A percentile compares a stretch with the other conserved stretches of the same genome.
These are phyloP conservation scores for Brenthis hecate DNA, from an alignment of 2,888 invertebrate species.

Conservation along the genomic window DNA sequence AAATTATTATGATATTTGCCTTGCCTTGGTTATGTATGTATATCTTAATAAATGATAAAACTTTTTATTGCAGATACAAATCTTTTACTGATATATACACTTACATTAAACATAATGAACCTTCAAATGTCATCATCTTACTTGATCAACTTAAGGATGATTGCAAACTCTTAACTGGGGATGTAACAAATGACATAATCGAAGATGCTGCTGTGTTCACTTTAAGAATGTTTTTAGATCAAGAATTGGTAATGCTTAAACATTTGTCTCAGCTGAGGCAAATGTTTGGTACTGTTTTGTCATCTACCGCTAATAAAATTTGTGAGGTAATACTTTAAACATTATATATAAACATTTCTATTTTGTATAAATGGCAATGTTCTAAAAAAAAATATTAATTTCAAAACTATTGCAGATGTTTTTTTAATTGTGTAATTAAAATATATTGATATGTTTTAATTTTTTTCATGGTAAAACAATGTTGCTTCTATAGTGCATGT, in stretches of 20 bases:
- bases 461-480: no score
- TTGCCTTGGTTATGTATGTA: no score
- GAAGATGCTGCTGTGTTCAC: conserved; percentile 85
- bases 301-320: conserved; percentile 80
- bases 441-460: no score
- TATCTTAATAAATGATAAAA: conserved; percentile 16
- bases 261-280: conserved; percentile 81
- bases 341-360: background rate
- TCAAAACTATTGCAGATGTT: background rate
- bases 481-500: no score
- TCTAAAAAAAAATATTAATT: no score
- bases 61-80: conserved; percentile 63
- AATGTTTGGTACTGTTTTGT: conserved; percentile 83
- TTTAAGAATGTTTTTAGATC: conserved; percentile 83
- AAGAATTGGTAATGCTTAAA: conserved; percentile 81
- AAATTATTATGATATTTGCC: no score
- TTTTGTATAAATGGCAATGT: background rate
- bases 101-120: conserved; percentile 66
- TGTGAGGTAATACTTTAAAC: conserved; percentile 69
- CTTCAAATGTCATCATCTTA: conserved; percentile 57
- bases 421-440: background rate
- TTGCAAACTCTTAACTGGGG: conserved; percentile 74
- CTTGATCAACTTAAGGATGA: conserved; percentile 58
- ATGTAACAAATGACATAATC: conserved; percentile 81
- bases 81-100: conserved; percentile 76